A percentile compares a stretch with the other conserved stretches of the same genome.
phyloP scores from a whole-genome alignment of 2,113 vertebrate genomes.

The Anolis sagrei region DNA sequence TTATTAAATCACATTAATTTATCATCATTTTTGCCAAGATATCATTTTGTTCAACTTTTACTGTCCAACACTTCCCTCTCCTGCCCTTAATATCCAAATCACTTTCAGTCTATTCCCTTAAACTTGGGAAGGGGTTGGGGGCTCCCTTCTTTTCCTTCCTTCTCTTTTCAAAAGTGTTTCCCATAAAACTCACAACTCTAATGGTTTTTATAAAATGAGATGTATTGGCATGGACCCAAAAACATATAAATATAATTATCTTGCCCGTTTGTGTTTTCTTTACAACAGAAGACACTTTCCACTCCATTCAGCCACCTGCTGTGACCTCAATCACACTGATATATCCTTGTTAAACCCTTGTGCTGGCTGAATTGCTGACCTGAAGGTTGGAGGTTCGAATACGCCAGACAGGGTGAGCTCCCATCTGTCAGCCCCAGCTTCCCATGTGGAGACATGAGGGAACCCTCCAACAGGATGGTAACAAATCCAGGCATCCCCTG shows the following conservation, averaged over 20 bases:
- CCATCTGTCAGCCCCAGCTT: no score
- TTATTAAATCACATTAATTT: conserved; percentile 77
- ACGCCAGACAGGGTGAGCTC: no score
- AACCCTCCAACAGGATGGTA: no score
- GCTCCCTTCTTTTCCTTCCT: neutral
- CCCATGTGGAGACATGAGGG: no score
- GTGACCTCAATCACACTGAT: conserved; percentile 25
- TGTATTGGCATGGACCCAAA: conserved; percentile 68
- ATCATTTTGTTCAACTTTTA: conserved; percentile 74
- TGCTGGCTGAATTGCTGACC: no score
- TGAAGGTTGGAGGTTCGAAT: no score
- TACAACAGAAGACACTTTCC: conserved; percentile 61
- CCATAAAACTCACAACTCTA: conserved; percentile 72
- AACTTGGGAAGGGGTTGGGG: conserved; percentile 66
- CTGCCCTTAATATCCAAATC: conserved; percentile 70
- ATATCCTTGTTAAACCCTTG: no score
- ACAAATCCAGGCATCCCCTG: no score
- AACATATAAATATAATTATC: conserved; percentile 73
- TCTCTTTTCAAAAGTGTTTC: conserved; percentile 65
- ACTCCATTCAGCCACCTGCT: conserved; percentile 27
- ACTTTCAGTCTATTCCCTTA: conserved; percentile 73
- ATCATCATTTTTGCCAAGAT: conserved; percentile 71
- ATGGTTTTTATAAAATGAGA: conserved; percentile 75
- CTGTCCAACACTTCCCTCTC: conserved; percentile 62
- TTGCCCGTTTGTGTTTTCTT: conserved; percentile 72